Evolutionary conservation across 2,888 invertebrate species (phyloP), one percentile per base, ranked within the genome.

Genomic region (Pocota personata): DNA sequence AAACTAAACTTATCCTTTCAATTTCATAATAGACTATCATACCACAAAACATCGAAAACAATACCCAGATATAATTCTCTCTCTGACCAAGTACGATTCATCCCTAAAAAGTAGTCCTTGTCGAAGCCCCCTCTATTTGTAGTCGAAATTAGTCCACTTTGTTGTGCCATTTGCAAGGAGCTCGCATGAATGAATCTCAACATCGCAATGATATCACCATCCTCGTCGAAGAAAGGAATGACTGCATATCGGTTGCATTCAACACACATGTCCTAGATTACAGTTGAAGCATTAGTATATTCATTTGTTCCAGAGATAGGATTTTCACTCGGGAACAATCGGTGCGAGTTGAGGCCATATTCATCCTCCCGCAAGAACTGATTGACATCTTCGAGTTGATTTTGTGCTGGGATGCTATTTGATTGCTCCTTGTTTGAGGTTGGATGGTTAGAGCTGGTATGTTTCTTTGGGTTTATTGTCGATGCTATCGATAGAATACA

Each of bases 351-450:
- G 21, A 7, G 21, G 7, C 12, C 10, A 14, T 3, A 14, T 30
- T 48, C 48, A 46, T 78, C 52, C 71, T 24, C 57, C 67, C 60
- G 67, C 43, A 75, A 60, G 55, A 67, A 75, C 78, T 83, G 83
- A 83, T 83, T 83, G 83, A 78, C 78, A 78, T 78, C 78, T 73
- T 82, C 66, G 60, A 78, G 50, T 78, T 72, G 77, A 82, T 72
- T 72, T 72, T 62, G 66, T 78, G 35, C 55, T 43, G 60, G 16
- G n/a, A 10, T 82, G 50, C 71, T 66, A 46, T 77, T 78, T 73
- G 78, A 72, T 73, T 78, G 82, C 40, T 72, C 58, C 66, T 66
- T 72, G 82, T 77, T 83, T 83, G 72, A 46, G 82, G 82, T 77
- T 43, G 19, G 40, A 43, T 62, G 77, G 60, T 37, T 48, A 24